phyloP scores from a whole-genome alignment of 2,113 vertebrate genomes.

The Indri indri region DNA sequence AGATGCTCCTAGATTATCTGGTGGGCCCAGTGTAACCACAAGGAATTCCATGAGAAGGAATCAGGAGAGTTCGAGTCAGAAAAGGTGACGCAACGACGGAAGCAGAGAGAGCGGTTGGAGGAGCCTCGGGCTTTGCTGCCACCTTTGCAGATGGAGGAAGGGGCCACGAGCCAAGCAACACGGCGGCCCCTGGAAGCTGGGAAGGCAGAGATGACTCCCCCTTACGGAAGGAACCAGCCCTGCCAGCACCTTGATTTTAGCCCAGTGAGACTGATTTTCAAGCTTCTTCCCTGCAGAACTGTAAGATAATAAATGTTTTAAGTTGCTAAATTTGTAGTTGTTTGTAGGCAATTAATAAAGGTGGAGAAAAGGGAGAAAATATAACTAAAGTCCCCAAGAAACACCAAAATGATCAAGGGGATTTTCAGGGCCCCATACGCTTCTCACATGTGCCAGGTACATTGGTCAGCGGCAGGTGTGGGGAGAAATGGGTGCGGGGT shows the following conservation, averaged over 20 bases:
- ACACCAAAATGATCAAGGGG: fast-evolving
- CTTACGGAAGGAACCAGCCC: not conserved
- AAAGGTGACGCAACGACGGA: fast-evolving
- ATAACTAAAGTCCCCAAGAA: not conserved
- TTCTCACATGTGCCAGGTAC: not conserved
- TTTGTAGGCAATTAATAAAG: not conserved
- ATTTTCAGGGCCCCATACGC: fast-evolving
- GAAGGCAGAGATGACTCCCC: not conserved
- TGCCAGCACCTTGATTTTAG: not conserved
- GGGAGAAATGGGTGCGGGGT: not conserved
- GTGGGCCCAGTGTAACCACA: not conserved
- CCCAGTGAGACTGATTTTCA: no score
- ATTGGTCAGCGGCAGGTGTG: fast-evolving
- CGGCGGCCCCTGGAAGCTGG: not conserved
- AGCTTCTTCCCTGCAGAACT: not conserved
- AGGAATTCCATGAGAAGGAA: not conserved
- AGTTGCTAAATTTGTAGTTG: not conserved
- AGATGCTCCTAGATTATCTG: fast-evolving
- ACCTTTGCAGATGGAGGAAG: not conserved
- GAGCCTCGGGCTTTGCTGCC: not conserved
- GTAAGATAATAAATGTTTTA: not conserved
- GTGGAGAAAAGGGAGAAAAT: not conserved
- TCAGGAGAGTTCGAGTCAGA: not conserved
- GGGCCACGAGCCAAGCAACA: fast-evolving
- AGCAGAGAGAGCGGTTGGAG: not conserved